Conservation (phyloP, 2,113 vertebrate genomes). For the Amphiprion ocellaris region DNA sequence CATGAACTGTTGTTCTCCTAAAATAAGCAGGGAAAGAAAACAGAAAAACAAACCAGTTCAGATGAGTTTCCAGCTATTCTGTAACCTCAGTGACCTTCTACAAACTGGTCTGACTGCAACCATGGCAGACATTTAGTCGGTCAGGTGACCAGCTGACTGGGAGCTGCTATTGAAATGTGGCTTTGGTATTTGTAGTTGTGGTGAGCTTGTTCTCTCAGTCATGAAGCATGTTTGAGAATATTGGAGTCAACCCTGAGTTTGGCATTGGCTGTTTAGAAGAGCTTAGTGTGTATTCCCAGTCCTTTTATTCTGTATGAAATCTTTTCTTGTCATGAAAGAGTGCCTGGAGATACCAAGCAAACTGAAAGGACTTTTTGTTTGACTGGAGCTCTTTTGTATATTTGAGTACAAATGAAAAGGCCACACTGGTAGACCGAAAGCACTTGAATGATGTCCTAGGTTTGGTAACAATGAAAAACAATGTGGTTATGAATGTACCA, state of each 20-base stretch:
- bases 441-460: conserved; percentile 27
- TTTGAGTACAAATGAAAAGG: conserved; percentile 38
- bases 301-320: conserved; percentile 35
- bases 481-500: conserved; percentile 33
- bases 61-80: conserved; percentile 20
- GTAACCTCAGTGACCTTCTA: conserved; percentile 56
- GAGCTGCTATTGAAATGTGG: conserved; percentile 54
- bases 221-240: conserved; percentile 41
- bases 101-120: conserved; percentile 49
- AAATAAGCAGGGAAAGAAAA: conserved; percentile 12
- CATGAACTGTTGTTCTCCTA: neutral
- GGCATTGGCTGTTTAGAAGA: neutral
- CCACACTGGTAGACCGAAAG: conserved; percentile 41
- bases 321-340: conserved; percentile 16
- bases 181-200: conserved; percentile 49
- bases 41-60: neutral
- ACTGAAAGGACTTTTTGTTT: conserved; percentile 40
- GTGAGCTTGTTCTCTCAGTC: conserved; percentile 30
- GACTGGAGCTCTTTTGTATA: conserved; percentile 54
- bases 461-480: conserved; percentile 58
- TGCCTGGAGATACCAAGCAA: conserved; percentile 11
- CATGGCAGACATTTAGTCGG: conserved; percentile 34
- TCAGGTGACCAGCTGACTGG: conserved; percentile 61
- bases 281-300: neutral
- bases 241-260: conserved; percentile 18